Percentiles rank a stretch among this genome's conserved stretches.
Conservation (phyloP, 2,888 invertebrate genomes). For the Parnassius mnemosyne region DNA sequence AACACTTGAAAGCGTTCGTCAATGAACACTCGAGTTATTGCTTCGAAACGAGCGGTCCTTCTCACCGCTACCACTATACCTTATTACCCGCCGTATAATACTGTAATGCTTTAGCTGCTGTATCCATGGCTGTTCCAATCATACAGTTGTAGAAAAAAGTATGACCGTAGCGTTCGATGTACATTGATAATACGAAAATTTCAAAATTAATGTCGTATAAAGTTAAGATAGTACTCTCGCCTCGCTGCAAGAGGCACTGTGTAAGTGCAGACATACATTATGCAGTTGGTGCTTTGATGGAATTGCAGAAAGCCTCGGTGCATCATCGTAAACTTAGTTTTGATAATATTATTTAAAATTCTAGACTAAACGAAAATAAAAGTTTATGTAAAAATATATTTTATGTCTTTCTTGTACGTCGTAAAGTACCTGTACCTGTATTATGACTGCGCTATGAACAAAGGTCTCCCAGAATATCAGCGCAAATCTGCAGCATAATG, state of each 20-base stretch:
- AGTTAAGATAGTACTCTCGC: not conserved
- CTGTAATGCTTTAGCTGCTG: not conserved
- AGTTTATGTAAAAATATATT: too few relatives aligned
- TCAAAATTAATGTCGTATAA: not conserved
- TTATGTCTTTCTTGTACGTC: too few relatives aligned
- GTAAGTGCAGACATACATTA: constrained; percentile 69
- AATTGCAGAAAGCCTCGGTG: constrained; percentile 6
- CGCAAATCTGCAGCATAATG: too few relatives aligned
- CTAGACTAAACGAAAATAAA: too few relatives aligned
- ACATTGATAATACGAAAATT: not conserved
- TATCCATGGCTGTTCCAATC: constrained; percentile 9
- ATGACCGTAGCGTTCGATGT: not conserved
- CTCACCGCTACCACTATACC: constrained; percentile 8
- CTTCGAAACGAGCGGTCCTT: constrained; percentile 15
- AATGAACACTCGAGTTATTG: constrained; percentile 51
- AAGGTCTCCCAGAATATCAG: too few relatives aligned
- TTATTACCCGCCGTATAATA: not conserved
- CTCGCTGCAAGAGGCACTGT: constrained; percentile 39
- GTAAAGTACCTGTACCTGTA: too few relatives aligned
- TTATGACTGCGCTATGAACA: too few relatives aligned
- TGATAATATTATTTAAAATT: not conserved
- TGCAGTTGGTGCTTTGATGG: constrained; percentile 43
- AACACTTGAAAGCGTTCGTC: constrained; percentile 69
- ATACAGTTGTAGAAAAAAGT: not conserved
- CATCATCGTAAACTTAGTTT: constrained; percentile 2